Percentiles rank a stretch among this genome's conserved stretches.
Conservation (phyloP, 2,888 invertebrate genomes). For the Rotaria socialis region DNA sequence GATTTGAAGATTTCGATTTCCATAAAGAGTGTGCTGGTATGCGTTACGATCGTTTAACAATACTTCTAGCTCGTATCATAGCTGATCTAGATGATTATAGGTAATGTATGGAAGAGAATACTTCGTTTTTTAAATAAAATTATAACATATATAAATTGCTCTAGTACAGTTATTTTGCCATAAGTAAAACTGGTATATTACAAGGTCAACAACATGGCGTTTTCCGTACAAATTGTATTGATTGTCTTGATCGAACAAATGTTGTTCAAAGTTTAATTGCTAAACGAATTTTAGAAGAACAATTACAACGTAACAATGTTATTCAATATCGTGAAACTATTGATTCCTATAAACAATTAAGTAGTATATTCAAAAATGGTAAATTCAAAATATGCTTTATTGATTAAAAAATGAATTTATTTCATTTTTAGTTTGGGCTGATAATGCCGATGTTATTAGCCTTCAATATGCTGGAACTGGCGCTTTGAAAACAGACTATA, state of each 20-base stretch:
- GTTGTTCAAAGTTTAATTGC: conserved; percentile 95
- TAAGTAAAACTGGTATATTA: conserved; percentile 67
- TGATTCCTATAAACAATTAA: conserved; percentile 37
- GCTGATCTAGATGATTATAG: conserved; percentile 71
- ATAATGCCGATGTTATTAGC: conserved; percentile 90
- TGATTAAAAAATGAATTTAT: conserved; percentile 41
- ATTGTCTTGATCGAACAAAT: conserved; percentile 93
- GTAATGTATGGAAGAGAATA: conserved; percentile 49
- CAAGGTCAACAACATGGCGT: conserved; percentile 71
- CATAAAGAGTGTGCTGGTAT: conserved; percentile 91
- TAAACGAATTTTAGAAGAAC: conserved; percentile 70
- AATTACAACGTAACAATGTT: conserved; percentile 62
- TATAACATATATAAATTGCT: too few relatives aligned
- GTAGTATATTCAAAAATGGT: conserved; percentile 44
- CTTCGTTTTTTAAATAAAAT: too few relatives aligned
- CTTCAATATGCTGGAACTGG: conserved; percentile 95
- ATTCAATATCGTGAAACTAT: conserved; percentile 38
- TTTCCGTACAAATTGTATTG: conserved; percentile 95
- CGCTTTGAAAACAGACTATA: conserved; percentile 94
- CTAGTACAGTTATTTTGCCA: conserved; percentile 38
- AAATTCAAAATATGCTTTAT: neutral
- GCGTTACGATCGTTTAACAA: conserved; percentile 84
- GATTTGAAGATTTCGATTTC: conserved; percentile 96
- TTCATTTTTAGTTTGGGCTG: conserved; percentile 74
- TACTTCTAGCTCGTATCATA: conserved; percentile 78